phyloP scores from a whole-genome alignment of 2,113 vertebrate genomes.

The Cairina moschata region DNA sequence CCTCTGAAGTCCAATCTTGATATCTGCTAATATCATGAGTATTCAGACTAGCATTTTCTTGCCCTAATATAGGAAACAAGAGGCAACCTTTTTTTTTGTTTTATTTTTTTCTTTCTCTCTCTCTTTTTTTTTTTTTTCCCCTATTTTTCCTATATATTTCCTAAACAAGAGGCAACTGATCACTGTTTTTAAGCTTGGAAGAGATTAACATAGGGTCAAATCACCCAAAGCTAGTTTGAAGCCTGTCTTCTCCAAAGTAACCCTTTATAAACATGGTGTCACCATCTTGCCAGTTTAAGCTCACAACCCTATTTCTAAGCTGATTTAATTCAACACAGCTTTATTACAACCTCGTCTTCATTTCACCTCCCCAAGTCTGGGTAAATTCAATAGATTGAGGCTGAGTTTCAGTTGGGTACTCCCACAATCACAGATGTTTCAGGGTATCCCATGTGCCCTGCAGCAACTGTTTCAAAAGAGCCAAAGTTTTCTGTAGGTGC shows the following conservation, averaged over 20 bases:
- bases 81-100: background rate
- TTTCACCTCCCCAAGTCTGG: background rate
- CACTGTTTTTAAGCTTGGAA: background rate
- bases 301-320: background rate
- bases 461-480: background rate
- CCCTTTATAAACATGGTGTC: background rate
- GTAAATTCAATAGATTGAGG: background rate
- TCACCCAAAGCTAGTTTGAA: background rate
- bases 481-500: background rate
- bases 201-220: background rate
- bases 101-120: no score
- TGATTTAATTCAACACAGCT: background rate
- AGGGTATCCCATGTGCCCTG: background rate
- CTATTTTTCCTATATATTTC: no score
- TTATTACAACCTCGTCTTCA: background rate
- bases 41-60: background rate
- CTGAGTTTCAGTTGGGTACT: fast-evolving
- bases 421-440: background rate
- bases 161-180: background rate
- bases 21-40: background rate
- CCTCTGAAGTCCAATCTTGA: background rate
- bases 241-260: background rate
- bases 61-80: background rate
- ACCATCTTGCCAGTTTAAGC: no score
- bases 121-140: no score